Conservation (phyloP, 2,888 invertebrate species). For the Neria commutata region DNA sequence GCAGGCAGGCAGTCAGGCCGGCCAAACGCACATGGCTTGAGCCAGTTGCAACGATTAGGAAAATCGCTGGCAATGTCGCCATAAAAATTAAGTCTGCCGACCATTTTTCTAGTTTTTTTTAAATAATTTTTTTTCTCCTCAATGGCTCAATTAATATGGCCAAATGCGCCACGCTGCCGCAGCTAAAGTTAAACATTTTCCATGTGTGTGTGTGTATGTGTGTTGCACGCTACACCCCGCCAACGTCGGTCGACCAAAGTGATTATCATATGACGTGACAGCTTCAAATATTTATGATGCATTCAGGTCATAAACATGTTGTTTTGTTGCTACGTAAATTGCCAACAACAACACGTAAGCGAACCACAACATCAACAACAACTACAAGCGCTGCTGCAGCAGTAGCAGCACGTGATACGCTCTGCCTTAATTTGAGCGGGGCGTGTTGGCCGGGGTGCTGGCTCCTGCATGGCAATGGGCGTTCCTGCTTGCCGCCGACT, state of each 20-base stretch:
- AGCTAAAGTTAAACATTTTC: no score
- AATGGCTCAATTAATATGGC: slow-evolving; percentile 49
- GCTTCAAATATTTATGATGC: slow-evolving; percentile 53
- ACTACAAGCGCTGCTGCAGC: slow-evolving; percentile 5
- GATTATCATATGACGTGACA: slow-evolving; percentile 59
- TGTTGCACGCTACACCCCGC: neutral
- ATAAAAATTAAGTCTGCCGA: no score
- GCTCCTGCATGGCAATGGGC: neutral
- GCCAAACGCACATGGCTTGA: no score
- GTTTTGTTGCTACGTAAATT: slow-evolving; percentile 33
- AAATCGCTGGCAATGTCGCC: no score
- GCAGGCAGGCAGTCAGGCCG: neutral
- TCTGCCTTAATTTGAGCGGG: neutral
- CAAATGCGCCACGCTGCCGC: no score
- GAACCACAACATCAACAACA: no score
- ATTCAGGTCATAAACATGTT: slow-evolving; percentile 53
- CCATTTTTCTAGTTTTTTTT: slow-evolving; percentile 6
- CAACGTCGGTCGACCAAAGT: slow-evolving; percentile 30
- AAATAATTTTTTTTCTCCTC: slow-evolving; percentile 25
- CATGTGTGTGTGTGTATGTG: slow-evolving; percentile 7
- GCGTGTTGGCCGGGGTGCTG: neutral
- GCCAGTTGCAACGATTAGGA: no score
- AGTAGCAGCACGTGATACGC: slow-evolving; percentile 6
- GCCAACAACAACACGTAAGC: no score
- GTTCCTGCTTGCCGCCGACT: neutral